These are phyloP conservation scores for Ceramica pisi DNA, from an alignment of 2,888 invertebrate genomes.

Conservation along the genomic window DNA sequence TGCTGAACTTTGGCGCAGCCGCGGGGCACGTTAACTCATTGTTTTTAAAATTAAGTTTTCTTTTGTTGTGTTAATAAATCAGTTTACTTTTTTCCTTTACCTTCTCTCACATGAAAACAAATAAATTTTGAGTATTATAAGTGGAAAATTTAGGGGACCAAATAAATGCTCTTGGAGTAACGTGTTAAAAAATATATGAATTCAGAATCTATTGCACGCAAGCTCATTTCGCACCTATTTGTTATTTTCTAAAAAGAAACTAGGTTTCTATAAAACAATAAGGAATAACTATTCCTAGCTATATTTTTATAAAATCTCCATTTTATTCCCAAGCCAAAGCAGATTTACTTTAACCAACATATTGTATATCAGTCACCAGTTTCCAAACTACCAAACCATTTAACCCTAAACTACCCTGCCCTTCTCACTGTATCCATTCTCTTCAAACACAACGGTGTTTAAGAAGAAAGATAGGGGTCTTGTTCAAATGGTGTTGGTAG, in stretches of 20 bases:
- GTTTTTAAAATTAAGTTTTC: too few species aligned
- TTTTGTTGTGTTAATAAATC: too few species aligned
- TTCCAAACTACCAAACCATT: slow-evolving; percentile 16
- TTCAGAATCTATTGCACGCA: not conserved
- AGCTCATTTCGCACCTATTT: not conserved
- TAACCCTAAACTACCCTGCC: slow-evolving; percentile 13
- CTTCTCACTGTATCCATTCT: not conserved
- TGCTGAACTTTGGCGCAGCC: too few species aligned
- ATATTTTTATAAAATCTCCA: not conserved
- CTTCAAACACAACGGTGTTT: slow-evolving; percentile 1
- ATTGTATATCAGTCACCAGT: slow-evolving; percentile 45
- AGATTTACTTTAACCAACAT: slow-evolving; percentile 16
- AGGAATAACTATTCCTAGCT: not conserved
- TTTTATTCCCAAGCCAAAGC: slow-evolving; percentile 7
- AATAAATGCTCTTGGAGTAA: too few species aligned
- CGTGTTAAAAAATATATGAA: too few species aligned
- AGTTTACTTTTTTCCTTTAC: too few species aligned
- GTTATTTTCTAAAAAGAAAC: not conserved
- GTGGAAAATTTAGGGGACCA: too few species aligned
- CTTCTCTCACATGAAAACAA: too few species aligned
- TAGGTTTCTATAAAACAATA: too few species aligned
- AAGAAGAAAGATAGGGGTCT: slow-evolving; percentile 20
- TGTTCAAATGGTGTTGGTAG: slow-evolving; percentile 36
- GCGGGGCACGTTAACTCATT: too few species aligned
- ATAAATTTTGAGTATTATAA: too few species aligned